Evolutionary conservation across 2,113 vertebrate genomes (phyloP), one percentile per base, ranked within the genome.

Genomic region (Tachuris rubrigastra): DNA sequence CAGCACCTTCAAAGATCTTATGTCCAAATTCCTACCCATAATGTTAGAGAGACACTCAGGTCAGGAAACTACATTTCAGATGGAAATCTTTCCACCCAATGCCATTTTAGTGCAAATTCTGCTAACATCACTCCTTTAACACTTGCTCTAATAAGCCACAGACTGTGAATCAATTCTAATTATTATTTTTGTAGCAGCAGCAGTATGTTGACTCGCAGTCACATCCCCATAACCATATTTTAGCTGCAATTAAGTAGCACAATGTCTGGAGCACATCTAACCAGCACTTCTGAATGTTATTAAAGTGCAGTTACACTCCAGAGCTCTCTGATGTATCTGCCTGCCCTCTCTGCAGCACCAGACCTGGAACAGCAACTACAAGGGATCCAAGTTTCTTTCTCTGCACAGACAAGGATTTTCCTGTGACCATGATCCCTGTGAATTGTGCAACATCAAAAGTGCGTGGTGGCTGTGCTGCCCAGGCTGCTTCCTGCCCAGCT

Each of bases 111-210:
- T 41, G 42, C 9, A 23, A 44, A 41, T 52, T 80, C 55, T 35
- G 37, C 55, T 46, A 67, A 68, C 46, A 33, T 10, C 14, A 37
- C n/a, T 52, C 35, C 35, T 66, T 58, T 12, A 73, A 67, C 5
- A 12, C 17, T 27, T 37, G 5, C 23, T 80, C 50, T 39, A 72
- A 62, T 30, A 69, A 63, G 50, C 83, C 33, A 50, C 35, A 71
- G 12, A 24, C 4, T 2, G 0, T 25, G 21, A 87, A 56, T 41
- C 7, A 3, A 35, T 31, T 49, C 24, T 17, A 12, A 10, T 6
- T 24, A 22, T 39, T 37, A 20, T 18, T 31, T n/a, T 41, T 37
- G 21, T 1, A 35, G 6, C 12, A 55, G 58, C 23, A 2, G 3
- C 3, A 47, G 6, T 33, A 56, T 3, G 11, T 6, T 76, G 46